Evolutionary conservation across 2,113 vertebrate species (phyloP).

Genomic region (Oncorhynchus mykiss): DNA sequence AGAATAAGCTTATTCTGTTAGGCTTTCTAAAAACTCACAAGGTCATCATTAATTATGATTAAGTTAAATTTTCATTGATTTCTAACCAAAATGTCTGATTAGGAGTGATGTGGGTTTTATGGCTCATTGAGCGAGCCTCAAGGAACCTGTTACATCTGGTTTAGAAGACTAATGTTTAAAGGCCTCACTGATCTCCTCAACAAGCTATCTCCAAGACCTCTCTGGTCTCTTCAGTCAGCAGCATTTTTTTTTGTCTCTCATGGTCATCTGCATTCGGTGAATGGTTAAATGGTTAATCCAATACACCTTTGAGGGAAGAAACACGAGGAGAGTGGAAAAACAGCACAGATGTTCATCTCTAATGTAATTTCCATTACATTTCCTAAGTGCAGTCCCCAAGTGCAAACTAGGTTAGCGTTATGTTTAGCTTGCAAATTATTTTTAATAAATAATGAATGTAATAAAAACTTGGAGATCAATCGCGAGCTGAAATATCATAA

Average conservation of each 20-base stretch:
- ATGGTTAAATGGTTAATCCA: constrained; percentile 82
- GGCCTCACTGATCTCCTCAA: no score
- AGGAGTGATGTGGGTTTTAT: neutral
- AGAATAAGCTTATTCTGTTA: neutral
- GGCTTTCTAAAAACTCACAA: constrained; percentile 31
- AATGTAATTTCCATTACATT: constrained; percentile 93
- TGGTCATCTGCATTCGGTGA: constrained; percentile 66
- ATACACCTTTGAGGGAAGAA: constrained; percentile 79
- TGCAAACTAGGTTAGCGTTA: constrained; percentile 88
- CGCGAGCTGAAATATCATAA: constrained; percentile 84
- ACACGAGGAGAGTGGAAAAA: constrained; percentile 78
- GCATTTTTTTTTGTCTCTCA: constrained; percentile 58
- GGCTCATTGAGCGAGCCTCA: neutral
- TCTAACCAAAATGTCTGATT: constrained; percentile 1
- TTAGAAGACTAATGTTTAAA: neutral
- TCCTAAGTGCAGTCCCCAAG: constrained; percentile 88
- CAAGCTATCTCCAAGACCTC: constrained; percentile 18
- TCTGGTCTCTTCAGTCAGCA: constrained; percentile 49
- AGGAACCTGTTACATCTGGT: neutral
- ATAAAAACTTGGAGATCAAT: constrained; percentile 90
- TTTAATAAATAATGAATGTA: constrained; percentile 94
- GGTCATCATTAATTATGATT: constrained; percentile 31
- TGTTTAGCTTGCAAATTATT: constrained; percentile 94
- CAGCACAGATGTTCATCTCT: constrained; percentile 87
- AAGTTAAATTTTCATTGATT: constrained; percentile 21